These are phyloP conservation scores for Drosophila arizonae DNA, from an alignment of 1,140 invertebrate genomes.

Conservation along the genomic window DNA sequence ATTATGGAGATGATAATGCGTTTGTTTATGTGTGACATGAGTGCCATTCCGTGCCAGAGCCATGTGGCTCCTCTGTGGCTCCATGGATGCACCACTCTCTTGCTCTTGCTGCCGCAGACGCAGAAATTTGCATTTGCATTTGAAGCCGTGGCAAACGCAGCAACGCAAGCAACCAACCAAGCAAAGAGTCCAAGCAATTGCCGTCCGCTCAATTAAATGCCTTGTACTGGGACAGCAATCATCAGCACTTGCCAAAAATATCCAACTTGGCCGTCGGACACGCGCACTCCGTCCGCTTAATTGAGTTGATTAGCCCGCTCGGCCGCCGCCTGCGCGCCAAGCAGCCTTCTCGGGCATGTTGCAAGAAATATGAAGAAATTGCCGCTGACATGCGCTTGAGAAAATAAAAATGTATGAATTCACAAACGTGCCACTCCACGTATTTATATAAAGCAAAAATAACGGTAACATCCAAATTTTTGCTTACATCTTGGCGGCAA, in stretches of 20 bases:
- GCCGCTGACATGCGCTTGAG: slow-evolving; percentile 58
- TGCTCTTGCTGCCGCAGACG: slow-evolving; percentile 8
- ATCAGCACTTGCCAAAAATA: slow-evolving; percentile 54
- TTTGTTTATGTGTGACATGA: slow-evolving; percentile 62
- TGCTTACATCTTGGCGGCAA: slow-evolving; percentile 68
- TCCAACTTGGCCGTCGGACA: slow-evolving; percentile 16
- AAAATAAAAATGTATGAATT: slow-evolving; percentile 67
- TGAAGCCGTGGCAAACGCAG: slow-evolving; percentile 24
- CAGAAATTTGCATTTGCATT: slow-evolving; percentile 51
- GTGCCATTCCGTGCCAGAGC: slow-evolving; percentile 20
- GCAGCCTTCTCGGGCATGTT: slow-evolving; percentile 23
- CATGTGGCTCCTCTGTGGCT: slow-evolving; percentile 9
- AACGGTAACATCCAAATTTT: slow-evolving; percentile 77
- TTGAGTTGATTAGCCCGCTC: slow-evolving; percentile 71
- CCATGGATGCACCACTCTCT: background rate
- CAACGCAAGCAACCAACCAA: slow-evolving; percentile 21
- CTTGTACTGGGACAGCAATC: slow-evolving; percentile 57
- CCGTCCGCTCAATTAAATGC: slow-evolving; percentile 66
- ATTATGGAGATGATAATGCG: slow-evolving; percentile 82
- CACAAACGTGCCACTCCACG: slow-evolving; percentile 44
- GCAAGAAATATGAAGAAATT: slow-evolving; percentile 47
- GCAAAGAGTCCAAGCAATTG: slow-evolving; percentile 11
- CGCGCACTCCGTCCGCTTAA: slow-evolving; percentile 61
- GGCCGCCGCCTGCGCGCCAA: background rate
- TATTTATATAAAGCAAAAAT: slow-evolving; percentile 63